Evolutionary conservation across 2,888 invertebrate genomes (phyloP).

Genomic region (Sarcophaga caerulescens): DNA sequence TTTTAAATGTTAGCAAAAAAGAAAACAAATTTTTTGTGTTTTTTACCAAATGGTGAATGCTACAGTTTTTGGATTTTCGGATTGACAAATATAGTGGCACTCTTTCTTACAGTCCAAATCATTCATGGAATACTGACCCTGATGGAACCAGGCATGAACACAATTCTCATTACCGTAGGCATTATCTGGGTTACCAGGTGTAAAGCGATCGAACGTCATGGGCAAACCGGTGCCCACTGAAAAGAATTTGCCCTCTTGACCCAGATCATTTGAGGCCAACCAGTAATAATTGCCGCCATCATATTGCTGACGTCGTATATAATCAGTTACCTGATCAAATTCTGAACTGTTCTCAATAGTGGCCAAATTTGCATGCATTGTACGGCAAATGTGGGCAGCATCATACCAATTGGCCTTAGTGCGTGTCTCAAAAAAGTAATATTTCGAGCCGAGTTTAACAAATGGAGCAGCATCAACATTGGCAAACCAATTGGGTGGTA

Average conservation of each 20-base stretch:
- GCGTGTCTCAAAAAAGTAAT: conserved; percentile 39
- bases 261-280: conserved; percentile 37
- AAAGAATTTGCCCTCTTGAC: conserved; percentile 49
- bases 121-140: conserved; percentile 50
- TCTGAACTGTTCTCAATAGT: conserved; percentile 43
- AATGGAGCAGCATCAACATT: conserved; percentile 56
- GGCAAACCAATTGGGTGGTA: conserved; percentile 59
- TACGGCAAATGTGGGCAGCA: conserved; percentile 42
- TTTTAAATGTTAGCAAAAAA: too few relatives aligned
- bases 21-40: too few relatives aligned
- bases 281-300: conserved; percentile 48
- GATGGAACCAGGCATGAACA: conserved; percentile 46
- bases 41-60: conserved; percentile 47
- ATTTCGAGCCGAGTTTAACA: conserved; percentile 43
- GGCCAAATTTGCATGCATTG: conserved; percentile 49
- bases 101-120: conserved; percentile 55
- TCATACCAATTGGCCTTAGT: conserved; percentile 41
- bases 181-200: conserved; percentile 51
- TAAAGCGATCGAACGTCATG: conserved; percentile 49
- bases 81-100: conserved; percentile 52
- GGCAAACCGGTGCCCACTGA: conserved; percentile 45
- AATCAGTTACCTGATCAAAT: conserved; percentile 37
- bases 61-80: conserved; percentile 54
- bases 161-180: conserved; percentile 49
- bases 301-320: conserved; percentile 35